Conservation (phyloP, 2,888 invertebrate species). For the Parnassius mnemosyne region DNA sequence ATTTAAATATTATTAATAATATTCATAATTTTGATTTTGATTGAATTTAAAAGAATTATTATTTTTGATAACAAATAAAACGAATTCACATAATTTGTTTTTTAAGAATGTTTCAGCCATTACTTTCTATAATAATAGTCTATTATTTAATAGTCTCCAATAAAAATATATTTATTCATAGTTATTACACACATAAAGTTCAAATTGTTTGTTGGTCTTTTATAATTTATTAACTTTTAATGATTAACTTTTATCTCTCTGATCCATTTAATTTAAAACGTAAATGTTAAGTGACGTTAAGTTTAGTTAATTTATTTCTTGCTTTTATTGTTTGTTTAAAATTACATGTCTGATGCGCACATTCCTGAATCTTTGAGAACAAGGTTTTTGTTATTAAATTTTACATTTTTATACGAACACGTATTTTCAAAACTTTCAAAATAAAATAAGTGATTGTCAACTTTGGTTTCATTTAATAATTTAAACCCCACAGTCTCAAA, state of each 20-base stretch:
- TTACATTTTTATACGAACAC: not conserved
- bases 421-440: not conserved
- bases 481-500: not conserved
- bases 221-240: too few relatives aligned
- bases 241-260: not conserved
- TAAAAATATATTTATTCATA: too few relatives aligned
- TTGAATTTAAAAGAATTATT: too few relatives aligned
- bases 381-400: slow-evolving; percentile 1
- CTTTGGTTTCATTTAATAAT: not conserved
- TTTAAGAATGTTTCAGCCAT: too few relatives aligned
- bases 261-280: not conserved
- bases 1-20: too few relatives aligned
- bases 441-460: not conserved
- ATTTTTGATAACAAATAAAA: too few relatives aligned
- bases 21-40: too few relatives aligned
- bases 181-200: too few relatives aligned
- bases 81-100: too few relatives aligned
- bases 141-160: too few relatives aligned
- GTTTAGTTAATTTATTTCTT: slow-evolving; percentile 19
- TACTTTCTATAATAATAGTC: too few relatives aligned
- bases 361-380: slow-evolving; percentile 6
- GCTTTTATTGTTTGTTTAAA: slow-evolving; percentile 1
- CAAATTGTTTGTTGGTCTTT: too few relatives aligned
- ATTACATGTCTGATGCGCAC: not conserved
- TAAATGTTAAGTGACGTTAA: slow-evolving; percentile 9